These are phyloP conservation scores for Scaptomyza parva DNA, from an alignment of 2,888 invertebrate species.

Conservation along the genomic window DNA sequence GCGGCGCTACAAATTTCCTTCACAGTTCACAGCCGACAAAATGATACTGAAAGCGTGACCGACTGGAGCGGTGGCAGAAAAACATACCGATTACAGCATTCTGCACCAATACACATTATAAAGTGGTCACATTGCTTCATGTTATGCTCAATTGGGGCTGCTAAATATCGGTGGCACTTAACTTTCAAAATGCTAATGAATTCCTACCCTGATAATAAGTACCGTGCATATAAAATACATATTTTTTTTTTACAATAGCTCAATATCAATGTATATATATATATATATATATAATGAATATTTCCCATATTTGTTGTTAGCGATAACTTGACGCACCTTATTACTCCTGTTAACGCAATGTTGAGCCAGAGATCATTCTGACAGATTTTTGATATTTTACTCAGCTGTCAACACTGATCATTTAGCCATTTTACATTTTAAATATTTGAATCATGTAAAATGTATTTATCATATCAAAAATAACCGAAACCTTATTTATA, in stretches of 20 bases:
- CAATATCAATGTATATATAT: background rate
- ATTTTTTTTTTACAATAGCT: background rate
- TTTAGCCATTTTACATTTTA: background rate
- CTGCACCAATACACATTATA: background rate
- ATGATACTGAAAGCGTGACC: conserved; percentile 64
- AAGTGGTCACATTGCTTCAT: conserved; percentile 19
- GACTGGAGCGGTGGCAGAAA: conserved; percentile 31
- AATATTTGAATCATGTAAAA: background rate
- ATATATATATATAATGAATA: background rate
- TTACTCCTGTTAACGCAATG: conserved; percentile 22
- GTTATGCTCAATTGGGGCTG: conserved; percentile 14
- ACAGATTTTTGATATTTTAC: background rate
- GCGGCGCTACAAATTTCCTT: conserved; percentile 70
- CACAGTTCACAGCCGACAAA: conserved; percentile 66
- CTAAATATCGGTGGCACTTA: too few species aligned
- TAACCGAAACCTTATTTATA: background rate
- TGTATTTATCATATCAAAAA: too few species aligned
- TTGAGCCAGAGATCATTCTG: background rate
- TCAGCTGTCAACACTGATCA: conserved; percentile 10
- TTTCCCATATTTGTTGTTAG: too few species aligned
- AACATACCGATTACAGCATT: conserved; percentile 10
- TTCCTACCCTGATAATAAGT: background rate
- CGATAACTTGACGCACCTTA: conserved; percentile 10
- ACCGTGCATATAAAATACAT: background rate
- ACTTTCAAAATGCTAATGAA: too few species aligned